These are phyloP conservation scores for Acanthis flammea DNA, from an alignment of 2,797 vertebrate genomes.

Conservation along the genomic window DNA sequence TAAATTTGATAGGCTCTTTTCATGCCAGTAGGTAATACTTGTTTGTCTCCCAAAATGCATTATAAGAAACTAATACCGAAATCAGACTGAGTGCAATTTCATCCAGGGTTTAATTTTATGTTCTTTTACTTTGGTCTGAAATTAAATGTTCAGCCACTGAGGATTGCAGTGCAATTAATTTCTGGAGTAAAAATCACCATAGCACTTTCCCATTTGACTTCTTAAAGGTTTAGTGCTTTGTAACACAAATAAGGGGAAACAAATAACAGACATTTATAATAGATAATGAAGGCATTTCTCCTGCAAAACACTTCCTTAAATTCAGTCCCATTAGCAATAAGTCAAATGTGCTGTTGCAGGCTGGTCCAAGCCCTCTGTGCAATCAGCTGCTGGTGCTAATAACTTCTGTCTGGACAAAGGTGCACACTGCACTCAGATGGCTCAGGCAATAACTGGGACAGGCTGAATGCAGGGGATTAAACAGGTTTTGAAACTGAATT, in stretches of 20 bases:
- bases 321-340: not conserved
- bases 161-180: not conserved
- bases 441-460: not conserved
- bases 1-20: not conserved
- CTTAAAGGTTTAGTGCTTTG: not conserved
- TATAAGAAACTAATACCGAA: not conserved
- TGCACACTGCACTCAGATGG: not conserved
- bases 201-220: not conserved
- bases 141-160: not conserved
- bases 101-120: not conserved
- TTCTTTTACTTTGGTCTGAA: not conserved
- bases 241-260: not conserved
- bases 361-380: not conserved
- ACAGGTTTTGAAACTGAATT: not conserved
- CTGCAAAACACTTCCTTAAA: not conserved
- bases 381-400: not conserved
- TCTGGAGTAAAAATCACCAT: not conserved
- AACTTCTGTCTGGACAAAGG: not conserved
- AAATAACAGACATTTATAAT: not conserved
- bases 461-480: not conserved
- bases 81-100: not conserved
- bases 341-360: not conserved
- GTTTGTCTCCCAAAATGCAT: not conserved
- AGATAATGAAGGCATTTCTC: not conserved
- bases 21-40: not conserved